Conservation (phyloP, 2,113 vertebrate species). For the Hemibagrus wyckioides region DNA sequence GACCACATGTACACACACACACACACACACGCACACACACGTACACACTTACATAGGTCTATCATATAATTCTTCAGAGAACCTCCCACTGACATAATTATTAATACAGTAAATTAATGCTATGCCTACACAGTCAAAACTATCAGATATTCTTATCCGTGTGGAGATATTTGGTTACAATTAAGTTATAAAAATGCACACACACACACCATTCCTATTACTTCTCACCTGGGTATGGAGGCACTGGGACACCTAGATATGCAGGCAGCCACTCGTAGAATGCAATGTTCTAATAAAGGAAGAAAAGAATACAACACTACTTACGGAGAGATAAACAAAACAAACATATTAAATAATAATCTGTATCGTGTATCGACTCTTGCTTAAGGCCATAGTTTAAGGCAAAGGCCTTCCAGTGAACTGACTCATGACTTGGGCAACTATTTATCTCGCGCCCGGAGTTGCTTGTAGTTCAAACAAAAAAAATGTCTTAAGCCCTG, state of each 20-base stretch:
- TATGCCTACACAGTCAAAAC: too few relatives aligned
- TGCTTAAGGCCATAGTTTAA: background rate
- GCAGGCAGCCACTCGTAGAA: conserved; percentile 90
- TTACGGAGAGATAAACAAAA: conserved; percentile 26
- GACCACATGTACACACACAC: conserved; percentile 25
- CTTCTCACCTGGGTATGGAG: conserved; percentile 80
- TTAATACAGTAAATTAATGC: background rate
- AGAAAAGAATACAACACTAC: background rate
- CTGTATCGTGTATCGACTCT: background rate
- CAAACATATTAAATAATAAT: conserved; percentile 18
- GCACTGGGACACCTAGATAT: conserved; percentile 64
- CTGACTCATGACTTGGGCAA: conserved; percentile 14
- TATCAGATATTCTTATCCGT: background rate
- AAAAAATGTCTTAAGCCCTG: conserved; percentile 3
- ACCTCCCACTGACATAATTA: background rate
- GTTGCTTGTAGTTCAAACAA: conserved; percentile 7
- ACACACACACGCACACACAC: conserved; percentile 6
- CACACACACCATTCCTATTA: conserved; percentile 11
- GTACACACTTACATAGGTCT: background rate
- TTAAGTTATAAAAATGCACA: conserved; percentile 2
- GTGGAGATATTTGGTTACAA: background rate
- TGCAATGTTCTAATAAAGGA: conserved; percentile 77
- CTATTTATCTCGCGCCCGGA: background rate
- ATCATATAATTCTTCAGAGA: background rate
- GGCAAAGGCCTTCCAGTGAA: background rate